Evolutionary conservation across 1,140 invertebrate genomes (phyloP).

Genomic region (Heterodera carotae): DNA sequence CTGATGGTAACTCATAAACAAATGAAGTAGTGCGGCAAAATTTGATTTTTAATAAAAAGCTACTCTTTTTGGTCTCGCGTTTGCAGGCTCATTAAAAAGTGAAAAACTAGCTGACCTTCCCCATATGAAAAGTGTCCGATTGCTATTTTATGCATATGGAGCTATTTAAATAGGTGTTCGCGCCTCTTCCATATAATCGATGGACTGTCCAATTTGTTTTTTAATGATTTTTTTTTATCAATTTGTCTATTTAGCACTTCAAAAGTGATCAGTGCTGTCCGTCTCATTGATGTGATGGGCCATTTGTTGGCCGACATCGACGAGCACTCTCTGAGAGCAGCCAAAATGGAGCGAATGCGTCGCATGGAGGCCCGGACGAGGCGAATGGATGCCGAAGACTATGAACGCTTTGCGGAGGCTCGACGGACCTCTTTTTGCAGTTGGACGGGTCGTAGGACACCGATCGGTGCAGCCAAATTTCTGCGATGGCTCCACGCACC

Average conservation of each 20-base stretch:
- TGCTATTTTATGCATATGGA: too few species aligned
- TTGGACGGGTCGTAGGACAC: slow-evolving; percentile 18
- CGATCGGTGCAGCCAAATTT: slow-evolving; percentile 6
- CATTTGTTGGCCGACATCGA: slow-evolving; percentile 13
- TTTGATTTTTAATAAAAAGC: too few species aligned
- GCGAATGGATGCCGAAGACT: slow-evolving; percentile 22
- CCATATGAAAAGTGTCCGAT: too few species aligned
- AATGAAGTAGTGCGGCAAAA: too few species aligned
- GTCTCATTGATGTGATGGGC: slow-evolving; percentile 30
- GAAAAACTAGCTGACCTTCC: too few species aligned
- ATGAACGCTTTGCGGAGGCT: slow-evolving; percentile 26
- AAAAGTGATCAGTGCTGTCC: slow-evolving; percentile 17
- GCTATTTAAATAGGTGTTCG: too few species aligned
- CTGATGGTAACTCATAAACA: too few species aligned
- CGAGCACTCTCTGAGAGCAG: slow-evolving; percentile 3
- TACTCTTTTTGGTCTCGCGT: too few species aligned
- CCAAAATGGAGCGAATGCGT: slow-evolving; percentile 34
- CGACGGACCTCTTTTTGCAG: slow-evolving; percentile 26
- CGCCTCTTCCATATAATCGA: background rate
- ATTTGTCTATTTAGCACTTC: slow-evolving; percentile 23
- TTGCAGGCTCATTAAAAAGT: too few species aligned
- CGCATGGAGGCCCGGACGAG: slow-evolving; percentile 20
- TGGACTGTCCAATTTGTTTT: background rate
- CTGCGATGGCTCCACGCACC: slow-evolving; percentile 23
- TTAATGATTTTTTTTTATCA: background rate